Evolutionary conservation across 1,140 invertebrate genomes (phyloP), one percentile per base, ranked within the genome.

Genomic region (Oryctes rhinoceros): DNA sequence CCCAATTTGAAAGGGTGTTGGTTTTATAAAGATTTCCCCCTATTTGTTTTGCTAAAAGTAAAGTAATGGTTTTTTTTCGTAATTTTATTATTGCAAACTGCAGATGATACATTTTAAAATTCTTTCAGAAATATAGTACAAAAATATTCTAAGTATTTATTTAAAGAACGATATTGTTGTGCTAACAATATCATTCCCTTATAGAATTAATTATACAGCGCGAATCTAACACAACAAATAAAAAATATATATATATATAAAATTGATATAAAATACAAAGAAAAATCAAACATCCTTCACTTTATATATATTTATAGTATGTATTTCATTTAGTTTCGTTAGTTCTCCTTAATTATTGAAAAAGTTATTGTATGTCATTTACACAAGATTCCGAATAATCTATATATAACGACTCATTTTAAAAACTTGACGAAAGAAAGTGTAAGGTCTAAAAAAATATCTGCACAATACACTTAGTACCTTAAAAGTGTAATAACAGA

Each of bases 261-360:
- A 67, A 67, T 67, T 13, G 13, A 35, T 67, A 67, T 67, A 67
- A 67, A 67, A 67, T 35, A 67, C 18, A 67, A 67, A 67, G n/a
- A 18, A 67, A 67, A 67, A 67, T 9, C 65, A 24, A 67, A 67
- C 65, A 1, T 67, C 65, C 9, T 67, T 67, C 65, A 18, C 24
- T 67, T 67, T 67, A 67, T 67, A 67, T 67, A 67, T 67, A 67
- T 67, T 67, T 67, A 67, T 67, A 67, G 5, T 67, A 67, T 67
- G 65, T 67, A 67, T 18, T 67, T 24, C 1, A 67, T 67, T 24
- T 67, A 67, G 13, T 24, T 18, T 18, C n/a, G 13, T 67, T 18
- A 35, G 13, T 67, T 67, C n/a, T 30, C 13, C n/a, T 30, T 30
- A 67, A 10, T 35, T 30, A 67, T 65, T 65, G 1, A 30, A 67